These are phyloP conservation scores for Philaethria dido DNA, from an alignment of 2,888 invertebrate species.

Conservation along the genomic window DNA sequence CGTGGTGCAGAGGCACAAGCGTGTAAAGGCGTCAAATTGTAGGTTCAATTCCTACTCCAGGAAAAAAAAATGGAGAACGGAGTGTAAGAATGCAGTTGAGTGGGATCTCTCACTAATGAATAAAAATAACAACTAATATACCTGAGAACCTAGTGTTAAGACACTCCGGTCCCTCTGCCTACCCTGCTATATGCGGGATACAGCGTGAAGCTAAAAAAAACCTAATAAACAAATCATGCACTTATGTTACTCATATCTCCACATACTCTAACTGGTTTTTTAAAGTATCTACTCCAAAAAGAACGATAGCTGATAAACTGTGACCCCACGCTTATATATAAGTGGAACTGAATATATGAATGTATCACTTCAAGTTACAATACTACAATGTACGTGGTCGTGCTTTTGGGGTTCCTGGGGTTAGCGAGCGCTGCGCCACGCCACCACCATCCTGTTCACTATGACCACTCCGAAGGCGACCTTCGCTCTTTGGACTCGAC, in stretches of 20 bases:
- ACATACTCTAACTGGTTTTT: slow-evolving; percentile 11
- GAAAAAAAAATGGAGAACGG: no score
- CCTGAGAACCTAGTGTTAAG: no score
- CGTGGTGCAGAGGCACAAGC: no score
- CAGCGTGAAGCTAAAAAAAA: no score
- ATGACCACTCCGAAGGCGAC: not conserved
- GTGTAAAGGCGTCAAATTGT: no score
- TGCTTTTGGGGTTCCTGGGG: slow-evolving; percentile 56
- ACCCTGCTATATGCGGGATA: no score
- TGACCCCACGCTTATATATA: slow-evolving; percentile 56
- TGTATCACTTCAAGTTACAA: slow-evolving; percentile 32
- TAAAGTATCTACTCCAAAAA: slow-evolving; percentile 52
- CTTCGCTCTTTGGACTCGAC: slow-evolving; percentile 35
- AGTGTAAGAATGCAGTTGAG: no score
- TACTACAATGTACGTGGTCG: slow-evolving; percentile 54
- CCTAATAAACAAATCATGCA: not conserved
- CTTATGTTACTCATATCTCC: slow-evolving; percentile 3
- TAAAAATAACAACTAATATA: no score
- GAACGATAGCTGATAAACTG: slow-evolving; percentile 61
- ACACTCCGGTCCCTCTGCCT: no score
- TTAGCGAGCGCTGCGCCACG: slow-evolving; percentile 61
- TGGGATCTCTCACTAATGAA: no score
- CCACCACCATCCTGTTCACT: slow-evolving; percentile 32
- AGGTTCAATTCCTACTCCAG: no score
- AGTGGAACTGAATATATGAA: slow-evolving; percentile 36